A percentile compares a stretch with the other conserved stretches of the same genome.
These are phyloP conservation scores for Eurytoma californica DNA, from an alignment of 2,888 invertebrate genomes.

Conservation along the genomic window DNA sequence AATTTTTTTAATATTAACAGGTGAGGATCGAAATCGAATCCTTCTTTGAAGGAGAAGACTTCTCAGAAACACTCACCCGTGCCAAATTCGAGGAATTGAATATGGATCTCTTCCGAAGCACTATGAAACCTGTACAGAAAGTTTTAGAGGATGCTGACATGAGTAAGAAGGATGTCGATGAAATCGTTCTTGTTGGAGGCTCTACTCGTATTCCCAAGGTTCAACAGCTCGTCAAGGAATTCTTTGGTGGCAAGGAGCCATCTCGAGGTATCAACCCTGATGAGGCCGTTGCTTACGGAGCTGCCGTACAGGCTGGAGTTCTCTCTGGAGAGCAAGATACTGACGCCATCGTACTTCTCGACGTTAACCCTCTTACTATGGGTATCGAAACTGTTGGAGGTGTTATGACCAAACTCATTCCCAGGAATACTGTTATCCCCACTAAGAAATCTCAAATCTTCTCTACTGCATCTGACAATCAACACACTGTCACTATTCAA, in stretches of 20 bases:
- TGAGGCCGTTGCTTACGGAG: slow-evolving; percentile 99
- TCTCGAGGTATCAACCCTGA: slow-evolving; percentile 99
- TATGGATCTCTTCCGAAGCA: slow-evolving; percentile 83
- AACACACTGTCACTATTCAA: slow-evolving; percentile 97
- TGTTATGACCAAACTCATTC: slow-evolving; percentile 99
- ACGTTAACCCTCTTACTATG: slow-evolving; percentile 98
- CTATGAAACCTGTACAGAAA: slow-evolving; percentile 83
- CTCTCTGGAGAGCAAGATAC: slow-evolving; percentile 98
- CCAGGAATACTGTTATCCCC: slow-evolving; percentile 98
- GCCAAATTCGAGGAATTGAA: slow-evolving; percentile 99
- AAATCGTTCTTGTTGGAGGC: slow-evolving; percentile 99
- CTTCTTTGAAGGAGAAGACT: slow-evolving; percentile 98
- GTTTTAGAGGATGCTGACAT: slow-evolving; percentile 99
- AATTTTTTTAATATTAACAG: slow-evolving; percentile 57
- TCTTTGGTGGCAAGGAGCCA: slow-evolving; percentile 98
- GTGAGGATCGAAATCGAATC: slow-evolving; percentile 99
- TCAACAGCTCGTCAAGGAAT: slow-evolving; percentile 93
- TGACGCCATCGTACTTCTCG: slow-evolving; percentile 95
- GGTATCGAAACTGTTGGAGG: slow-evolving; percentile 99
- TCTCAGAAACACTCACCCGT: slow-evolving; percentile 97
- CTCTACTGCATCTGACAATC: slow-evolving; percentile 99
- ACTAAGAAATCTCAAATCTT: slow-evolving; percentile 99
- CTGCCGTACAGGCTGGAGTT: slow-evolving; percentile 98
- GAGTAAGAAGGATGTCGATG: slow-evolving; percentile 98
- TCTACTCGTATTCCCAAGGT: slow-evolving; percentile 99